These are phyloP conservation scores for Pandemis cinnamomeana DNA, from an alignment of 2,888 invertebrate genomes.

Conservation along the genomic window DNA sequence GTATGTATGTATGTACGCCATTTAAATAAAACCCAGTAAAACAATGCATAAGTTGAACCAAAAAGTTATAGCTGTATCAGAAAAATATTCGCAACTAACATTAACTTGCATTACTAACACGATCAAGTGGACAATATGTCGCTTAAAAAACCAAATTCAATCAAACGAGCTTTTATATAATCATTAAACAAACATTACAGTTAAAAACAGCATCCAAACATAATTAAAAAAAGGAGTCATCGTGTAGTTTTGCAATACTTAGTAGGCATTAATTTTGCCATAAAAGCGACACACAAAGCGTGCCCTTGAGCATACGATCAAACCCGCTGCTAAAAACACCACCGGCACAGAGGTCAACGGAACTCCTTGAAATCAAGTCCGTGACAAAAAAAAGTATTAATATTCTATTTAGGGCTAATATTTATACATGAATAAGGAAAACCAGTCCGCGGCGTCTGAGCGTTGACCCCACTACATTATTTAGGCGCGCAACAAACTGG, in stretches of 20 bases:
- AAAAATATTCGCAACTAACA: too few relatives aligned
- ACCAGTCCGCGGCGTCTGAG: slow-evolving; percentile 14
- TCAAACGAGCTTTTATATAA: too few relatives aligned
- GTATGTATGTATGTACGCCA: too few relatives aligned
- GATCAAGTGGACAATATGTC: too few relatives aligned
- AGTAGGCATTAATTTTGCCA: background rate
- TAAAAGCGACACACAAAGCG: background rate
- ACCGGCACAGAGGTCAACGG: slow-evolving; percentile 17
- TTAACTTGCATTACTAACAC: too few relatives aligned
- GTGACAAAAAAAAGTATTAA: slow-evolving; percentile 22
- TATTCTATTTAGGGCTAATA: slow-evolving; percentile 34
- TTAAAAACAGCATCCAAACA: too few relatives aligned
- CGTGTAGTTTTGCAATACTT: background rate
- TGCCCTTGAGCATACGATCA: background rate
- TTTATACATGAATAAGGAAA: slow-evolving; percentile 20
- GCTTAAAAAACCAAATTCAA: too few relatives aligned
- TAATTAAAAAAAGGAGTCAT: background rate
- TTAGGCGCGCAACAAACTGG: background rate
- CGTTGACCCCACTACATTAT: slow-evolving; percentile 19
- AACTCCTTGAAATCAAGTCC: slow-evolving; percentile 6
- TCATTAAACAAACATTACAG: too few relatives aligned
- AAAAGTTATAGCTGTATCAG: too few relatives aligned
- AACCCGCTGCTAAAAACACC: background rate
- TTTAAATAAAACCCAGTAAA: too few relatives aligned
- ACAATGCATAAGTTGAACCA: too few relatives aligned